These are phyloP conservation scores for Carcinoscorpius rotundicauda DNA, from an alignment of 1,140 invertebrate genomes.

Conservation along the genomic window DNA sequence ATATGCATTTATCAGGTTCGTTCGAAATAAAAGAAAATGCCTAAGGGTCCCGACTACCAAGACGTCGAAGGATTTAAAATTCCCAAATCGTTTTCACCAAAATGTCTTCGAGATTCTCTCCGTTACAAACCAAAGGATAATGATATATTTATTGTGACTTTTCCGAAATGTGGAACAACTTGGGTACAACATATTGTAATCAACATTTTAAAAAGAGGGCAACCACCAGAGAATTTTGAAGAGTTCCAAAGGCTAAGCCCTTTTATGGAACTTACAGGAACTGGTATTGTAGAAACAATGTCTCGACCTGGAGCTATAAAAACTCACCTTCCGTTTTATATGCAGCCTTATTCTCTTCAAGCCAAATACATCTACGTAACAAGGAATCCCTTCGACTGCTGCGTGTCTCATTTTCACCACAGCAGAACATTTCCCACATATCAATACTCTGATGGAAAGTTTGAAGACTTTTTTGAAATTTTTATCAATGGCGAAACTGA, in stretches of 20 bases:
- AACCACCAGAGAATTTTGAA: constrained; percentile 9
- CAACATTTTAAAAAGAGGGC: constrained; percentile 12
- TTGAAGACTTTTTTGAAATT: constrained; percentile 30
- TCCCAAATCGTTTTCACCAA: constrained; percentile 8
- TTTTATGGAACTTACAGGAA: constrained; percentile 15
- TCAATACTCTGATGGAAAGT: constrained; percentile 41
- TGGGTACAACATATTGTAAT: constrained; percentile 23
- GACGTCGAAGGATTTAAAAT: constrained; percentile 7
- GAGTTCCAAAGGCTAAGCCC: constrained; percentile 5
- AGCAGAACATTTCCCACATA: constrained; percentile 14
- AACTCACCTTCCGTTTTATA: constrained; percentile 56
- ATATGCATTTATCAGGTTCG: too few species aligned
- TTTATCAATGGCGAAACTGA: constrained; percentile 30
- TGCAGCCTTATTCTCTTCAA: constrained; percentile 34
- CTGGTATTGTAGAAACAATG: constrained; percentile 13
- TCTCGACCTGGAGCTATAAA: constrained; percentile 33
- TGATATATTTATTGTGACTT: constrained; percentile 23
- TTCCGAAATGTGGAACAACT: constrained; percentile 25
- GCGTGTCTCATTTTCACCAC: constrained; percentile 63
- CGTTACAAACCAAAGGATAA: constrained; percentile 16
- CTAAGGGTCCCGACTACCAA: neutral
- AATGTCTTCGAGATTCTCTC: constrained; percentile 11
- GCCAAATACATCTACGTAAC: constrained; percentile 57
- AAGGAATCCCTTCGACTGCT: constrained; percentile 73
- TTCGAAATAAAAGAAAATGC: too few species aligned